Evolutionary conservation across 2,888 invertebrate genomes (phyloP).

Genomic region (Kuschelorhynchus macadamiae): DNA sequence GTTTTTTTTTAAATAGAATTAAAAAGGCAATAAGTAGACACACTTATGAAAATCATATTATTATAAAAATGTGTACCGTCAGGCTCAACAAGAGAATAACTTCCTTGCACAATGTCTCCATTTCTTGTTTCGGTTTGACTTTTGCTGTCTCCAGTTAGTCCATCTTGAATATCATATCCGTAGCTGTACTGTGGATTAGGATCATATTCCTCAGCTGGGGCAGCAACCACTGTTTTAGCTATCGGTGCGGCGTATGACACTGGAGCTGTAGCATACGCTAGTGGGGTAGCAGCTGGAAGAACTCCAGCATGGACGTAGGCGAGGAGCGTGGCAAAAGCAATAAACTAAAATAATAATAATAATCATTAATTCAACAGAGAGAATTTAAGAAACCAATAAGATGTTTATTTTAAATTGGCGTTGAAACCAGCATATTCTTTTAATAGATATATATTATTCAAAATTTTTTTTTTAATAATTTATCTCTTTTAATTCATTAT

Average conservation of each 20-base stretch:
- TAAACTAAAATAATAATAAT: slow-evolving; percentile 21
- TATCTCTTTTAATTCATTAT: too few species aligned
- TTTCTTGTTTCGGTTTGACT: slow-evolving; percentile 74
- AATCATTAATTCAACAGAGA: too few species aligned
- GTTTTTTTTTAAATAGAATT: too few species aligned
- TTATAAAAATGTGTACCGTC: too few species aligned
- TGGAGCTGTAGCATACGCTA: too few species aligned
- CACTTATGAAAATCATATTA: too few species aligned
- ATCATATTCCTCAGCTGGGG: slow-evolving; percentile 59
- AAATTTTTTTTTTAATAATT: too few species aligned
- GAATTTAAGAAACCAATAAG: too few species aligned
- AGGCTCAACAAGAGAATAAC: slow-evolving; percentile 73
- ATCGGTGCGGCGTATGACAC: slow-evolving; percentile 56
- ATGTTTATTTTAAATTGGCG: too few species aligned
- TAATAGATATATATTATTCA: too few species aligned
- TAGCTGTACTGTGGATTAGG: slow-evolving; percentile 72
- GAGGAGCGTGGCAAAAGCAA: slow-evolving; percentile 28
- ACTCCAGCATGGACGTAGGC: slow-evolving; percentile 37
- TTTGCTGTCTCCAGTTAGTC: slow-evolving; percentile 73
- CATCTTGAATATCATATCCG: slow-evolving; percentile 73
- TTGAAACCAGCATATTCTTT: too few species aligned
- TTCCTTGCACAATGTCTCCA: slow-evolving; percentile 75
- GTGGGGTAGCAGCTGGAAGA: slow-evolving; percentile 17
- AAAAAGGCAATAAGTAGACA: too few species aligned
- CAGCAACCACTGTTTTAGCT: slow-evolving; percentile 52